A percentile compares a stretch with the other conserved stretches of the same genome.
Conservation (phyloP, 2,113 vertebrate species). For the Notarius lentiginosus region DNA sequence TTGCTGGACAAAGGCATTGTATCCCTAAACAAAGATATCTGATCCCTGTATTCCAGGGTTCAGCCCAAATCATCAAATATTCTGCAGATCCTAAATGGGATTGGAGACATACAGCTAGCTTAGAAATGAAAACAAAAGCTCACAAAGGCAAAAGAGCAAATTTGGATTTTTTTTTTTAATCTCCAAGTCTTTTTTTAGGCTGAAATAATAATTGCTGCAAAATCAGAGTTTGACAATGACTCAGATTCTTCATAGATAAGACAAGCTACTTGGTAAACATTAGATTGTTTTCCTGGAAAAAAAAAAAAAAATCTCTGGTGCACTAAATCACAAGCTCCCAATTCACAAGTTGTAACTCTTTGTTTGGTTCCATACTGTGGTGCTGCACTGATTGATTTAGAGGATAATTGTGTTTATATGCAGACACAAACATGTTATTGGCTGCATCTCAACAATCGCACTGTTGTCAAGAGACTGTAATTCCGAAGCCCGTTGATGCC, state of each 20-base stretch:
- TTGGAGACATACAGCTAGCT: constrained; percentile 1
- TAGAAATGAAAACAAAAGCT: constrained; percentile 5
- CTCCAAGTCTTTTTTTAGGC: neutral
- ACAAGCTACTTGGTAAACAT: neutral
- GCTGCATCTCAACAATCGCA: neutral
- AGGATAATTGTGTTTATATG: neutral
- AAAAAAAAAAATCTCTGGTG: neutral
- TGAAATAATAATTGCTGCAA: neutral
- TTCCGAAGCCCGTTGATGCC: neutral
- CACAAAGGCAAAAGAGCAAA: neutral
- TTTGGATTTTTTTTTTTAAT: neutral
- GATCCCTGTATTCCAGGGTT: neutral
- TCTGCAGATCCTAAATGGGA: constrained; percentile 13
- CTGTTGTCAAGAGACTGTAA: neutral
- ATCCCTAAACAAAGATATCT: constrained; percentile 23
- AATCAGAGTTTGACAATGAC: neutral
- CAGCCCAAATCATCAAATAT: constrained; percentile 6
- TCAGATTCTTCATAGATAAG: neutral
- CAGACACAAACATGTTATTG: neutral
- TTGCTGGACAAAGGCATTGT: constrained; percentile 29
- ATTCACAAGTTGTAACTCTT: neutral
- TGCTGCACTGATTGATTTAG: neutral
- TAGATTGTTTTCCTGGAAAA: neutral
- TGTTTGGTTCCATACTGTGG: neutral
- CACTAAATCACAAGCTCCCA: neutral